Evolutionary conservation across 2,888 invertebrate genomes (phyloP), one percentile per base, ranked within the genome.

Genomic region (Pollenia griseotomentosa): DNA sequence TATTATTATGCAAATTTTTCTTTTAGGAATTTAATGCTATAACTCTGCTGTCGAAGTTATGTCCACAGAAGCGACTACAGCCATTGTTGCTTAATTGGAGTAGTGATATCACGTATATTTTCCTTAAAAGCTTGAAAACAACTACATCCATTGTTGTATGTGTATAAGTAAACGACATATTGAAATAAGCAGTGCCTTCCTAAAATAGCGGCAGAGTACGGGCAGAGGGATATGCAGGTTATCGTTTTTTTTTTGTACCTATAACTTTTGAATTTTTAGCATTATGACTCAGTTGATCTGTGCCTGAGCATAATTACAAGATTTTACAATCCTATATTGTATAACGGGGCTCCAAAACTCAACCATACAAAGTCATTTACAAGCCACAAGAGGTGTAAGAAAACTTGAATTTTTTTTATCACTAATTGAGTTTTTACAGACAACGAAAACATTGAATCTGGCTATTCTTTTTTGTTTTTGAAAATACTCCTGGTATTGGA

Each of bases 201-300:
- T n/a, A 10, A 16, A 46, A 46, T 4, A 23, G 42, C 19, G 16
- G 53, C 42, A 48, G 23, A 44, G 19, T 10, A 9, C 10, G 11
- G 6, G 6, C 33, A n/a, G 8, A 57, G 14, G 14, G 10, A 48
- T 0, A 48, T 4, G 14, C 71, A 55, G 48, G 33, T 71, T 80
- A 46, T 57, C 16, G 8, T 65, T 55, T 23, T 1, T 44, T 9
- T 16, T 65, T 55, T 14, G 6, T 57, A n/a, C n/a, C n/a, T n/a
- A 57, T 16, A 19, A 51, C 68, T 10, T 23, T 23, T 59, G 0
- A 59, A 83, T 57, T 87, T 87, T 85, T 85, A 86, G 86, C 84
- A 75, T 85, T 88, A 59, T 63, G 82, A 84, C 81, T 85, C 88
- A 87, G 88, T 88, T 86, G 86, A 88, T 65, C 66, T 6, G 88